A percentile compares a stretch with the other conserved stretches of the same genome.
Conservation (phyloP, 2,888 invertebrate genomes). For the Brachyopa scutellaris region DNA sequence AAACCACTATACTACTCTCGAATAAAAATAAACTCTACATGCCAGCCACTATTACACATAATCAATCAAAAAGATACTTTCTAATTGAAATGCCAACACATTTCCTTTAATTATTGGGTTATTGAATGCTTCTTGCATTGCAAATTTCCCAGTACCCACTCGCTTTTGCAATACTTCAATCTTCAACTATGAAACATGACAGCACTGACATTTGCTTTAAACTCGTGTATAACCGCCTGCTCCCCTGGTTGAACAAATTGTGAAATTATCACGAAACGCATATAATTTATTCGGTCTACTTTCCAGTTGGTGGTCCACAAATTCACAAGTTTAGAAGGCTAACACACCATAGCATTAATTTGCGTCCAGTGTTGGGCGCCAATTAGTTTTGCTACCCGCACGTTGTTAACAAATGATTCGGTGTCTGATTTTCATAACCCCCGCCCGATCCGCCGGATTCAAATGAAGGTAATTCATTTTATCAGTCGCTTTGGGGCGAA, state of each 20-base stretch:
- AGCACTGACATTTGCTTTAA: neutral
- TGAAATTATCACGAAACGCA: conserved; percentile 13
- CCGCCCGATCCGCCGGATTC: conserved; percentile 18
- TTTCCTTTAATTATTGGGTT: neutral
- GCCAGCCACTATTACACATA: neutral
- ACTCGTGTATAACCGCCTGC: neutral
- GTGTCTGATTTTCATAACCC: conserved; percentile 19
- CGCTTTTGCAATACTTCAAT: neutral
- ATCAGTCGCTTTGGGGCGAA: conserved; percentile 2
- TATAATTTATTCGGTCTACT: conserved; percentile 20
- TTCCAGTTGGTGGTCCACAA: neutral
- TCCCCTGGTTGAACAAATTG: neutral
- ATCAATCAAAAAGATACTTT: neutral
- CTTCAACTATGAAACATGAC: neutral
- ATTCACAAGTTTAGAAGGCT: neutral
- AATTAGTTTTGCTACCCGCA: neutral
- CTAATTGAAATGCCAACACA: conserved; percentile 28
- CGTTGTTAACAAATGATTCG: neutral
- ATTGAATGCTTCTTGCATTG: neutral
- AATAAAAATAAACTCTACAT: conserved; percentile 1
- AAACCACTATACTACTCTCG: neutral
- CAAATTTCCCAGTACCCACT: conserved; percentile 4
- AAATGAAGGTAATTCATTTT: conserved; percentile 55
- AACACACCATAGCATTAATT: no score
- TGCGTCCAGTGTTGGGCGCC: conserved; percentile 37